Evolutionary conservation across 2,113 vertebrate genomes (phyloP).

Genomic region (Chaetorhynchus papuensis): DNA sequence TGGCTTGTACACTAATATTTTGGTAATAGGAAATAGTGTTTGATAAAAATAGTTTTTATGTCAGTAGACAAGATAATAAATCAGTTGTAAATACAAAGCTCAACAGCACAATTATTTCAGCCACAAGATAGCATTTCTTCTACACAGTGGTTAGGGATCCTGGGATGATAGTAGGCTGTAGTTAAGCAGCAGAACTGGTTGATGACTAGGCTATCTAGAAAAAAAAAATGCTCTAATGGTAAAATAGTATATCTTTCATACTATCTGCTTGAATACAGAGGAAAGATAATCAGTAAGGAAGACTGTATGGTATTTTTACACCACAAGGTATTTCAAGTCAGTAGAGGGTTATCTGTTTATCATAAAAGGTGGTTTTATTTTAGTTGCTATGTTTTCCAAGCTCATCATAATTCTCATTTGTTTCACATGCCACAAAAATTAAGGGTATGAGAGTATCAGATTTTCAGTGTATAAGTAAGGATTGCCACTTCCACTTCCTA

Average conservation of each 20-base stretch:
- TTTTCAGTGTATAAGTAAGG: neutral
- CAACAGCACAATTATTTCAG: conserved; percentile 35
- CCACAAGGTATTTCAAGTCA: neutral
- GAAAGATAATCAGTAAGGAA: neutral
- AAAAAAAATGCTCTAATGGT: neutral
- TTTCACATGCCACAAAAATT: neutral
- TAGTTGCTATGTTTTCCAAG: neutral
- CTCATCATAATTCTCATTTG: neutral
- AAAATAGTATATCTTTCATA: neutral
- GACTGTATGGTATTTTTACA: neutral
- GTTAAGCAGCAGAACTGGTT: conserved; percentile 50
- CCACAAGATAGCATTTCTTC: conserved; percentile 21
- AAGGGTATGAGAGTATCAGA: neutral
- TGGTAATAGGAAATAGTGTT: neutral
- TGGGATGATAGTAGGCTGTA: conserved; percentile 66
- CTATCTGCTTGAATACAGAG: neutral
- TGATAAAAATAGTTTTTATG: neutral
- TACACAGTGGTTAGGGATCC: conserved; percentile 63
- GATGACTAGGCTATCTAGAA: neutral
- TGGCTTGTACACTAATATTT: neutral
- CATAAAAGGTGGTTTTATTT: neutral
- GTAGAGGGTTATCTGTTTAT: neutral
- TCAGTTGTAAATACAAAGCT: conserved; percentile 43
- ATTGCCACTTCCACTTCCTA: neutral
- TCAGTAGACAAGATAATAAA: neutral